Conservation (phyloP, 2,888 invertebrate species). For the Lasioglossum oenotherae region DNA sequence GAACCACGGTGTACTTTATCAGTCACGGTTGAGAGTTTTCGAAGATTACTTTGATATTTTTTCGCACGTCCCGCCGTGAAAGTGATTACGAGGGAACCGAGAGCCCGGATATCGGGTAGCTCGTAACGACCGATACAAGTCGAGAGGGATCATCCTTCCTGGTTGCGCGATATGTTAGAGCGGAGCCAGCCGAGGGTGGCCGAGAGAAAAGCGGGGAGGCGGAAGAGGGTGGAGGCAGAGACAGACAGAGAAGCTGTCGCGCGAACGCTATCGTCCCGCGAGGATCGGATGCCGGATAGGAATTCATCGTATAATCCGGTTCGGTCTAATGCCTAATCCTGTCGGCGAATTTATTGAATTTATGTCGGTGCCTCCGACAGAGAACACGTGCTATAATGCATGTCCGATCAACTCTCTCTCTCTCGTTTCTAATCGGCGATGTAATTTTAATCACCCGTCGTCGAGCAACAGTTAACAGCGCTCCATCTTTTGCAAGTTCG, state of each 20-base stretch:
- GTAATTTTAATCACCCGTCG: background rate
- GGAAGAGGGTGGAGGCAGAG: constrained; percentile 29
- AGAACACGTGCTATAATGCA: background rate
- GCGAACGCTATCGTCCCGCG: constrained; percentile 62
- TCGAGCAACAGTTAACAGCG: constrained; percentile 6
- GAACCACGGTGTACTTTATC: constrained; percentile 17
- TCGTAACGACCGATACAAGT: constrained; percentile 52
- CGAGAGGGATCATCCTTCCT: constrained; percentile 58
- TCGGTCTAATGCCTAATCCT: constrained; percentile 72
- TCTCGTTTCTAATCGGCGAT: background rate
- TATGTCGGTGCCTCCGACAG: background rate
- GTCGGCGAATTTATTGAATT: constrained; percentile 73
- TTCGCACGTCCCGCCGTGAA: constrained; percentile 20
- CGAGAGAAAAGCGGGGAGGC: background rate
- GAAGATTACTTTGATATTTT: constrained; percentile 38
- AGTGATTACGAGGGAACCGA: constrained; percentile 31
- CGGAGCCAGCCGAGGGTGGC: constrained; percentile 20
- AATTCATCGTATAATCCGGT: constrained; percentile 71
- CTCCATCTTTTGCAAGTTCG: background rate
- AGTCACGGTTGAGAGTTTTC: constrained; percentile 18
- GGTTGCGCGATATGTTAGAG: constrained; percentile 33
- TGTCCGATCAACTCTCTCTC: background rate
- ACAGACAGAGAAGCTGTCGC: constrained; percentile 17
- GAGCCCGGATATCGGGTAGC: constrained; percentile 45
- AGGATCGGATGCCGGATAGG: constrained; percentile 43